Conservation (phyloP, 2,888 invertebrate genomes). For the Atethmia centrago region DNA sequence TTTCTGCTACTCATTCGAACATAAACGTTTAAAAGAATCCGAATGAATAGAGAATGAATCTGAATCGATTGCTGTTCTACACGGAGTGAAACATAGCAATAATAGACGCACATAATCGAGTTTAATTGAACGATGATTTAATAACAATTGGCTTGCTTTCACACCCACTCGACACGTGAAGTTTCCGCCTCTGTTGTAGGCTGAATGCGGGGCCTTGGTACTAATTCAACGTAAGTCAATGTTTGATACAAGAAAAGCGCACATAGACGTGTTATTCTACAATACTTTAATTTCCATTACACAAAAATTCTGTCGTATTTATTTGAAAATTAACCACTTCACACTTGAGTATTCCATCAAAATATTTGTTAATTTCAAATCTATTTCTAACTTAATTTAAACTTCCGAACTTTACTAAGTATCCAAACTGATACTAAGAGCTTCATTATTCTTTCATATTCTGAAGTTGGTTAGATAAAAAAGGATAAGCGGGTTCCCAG, state of each 20-base stretch:
- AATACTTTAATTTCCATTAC: background rate
- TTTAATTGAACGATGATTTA: background rate
- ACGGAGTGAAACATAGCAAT: background rate
- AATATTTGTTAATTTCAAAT: conserved; percentile 2
- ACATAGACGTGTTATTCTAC: too few relatives aligned
- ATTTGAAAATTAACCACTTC: background rate
- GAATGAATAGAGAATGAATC: background rate
- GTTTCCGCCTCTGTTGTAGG: background rate
- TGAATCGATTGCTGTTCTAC: conserved; percentile 8
- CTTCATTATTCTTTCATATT: conserved; percentile 52
- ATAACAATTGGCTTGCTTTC: conserved; percentile 18
- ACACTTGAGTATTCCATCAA: conserved; percentile 3
- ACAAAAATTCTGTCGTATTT: background rate
- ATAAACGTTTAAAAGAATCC: conserved; percentile 1
- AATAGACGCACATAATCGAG: conserved; percentile 5
- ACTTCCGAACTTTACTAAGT: conserved; percentile 37
- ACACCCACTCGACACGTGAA: background rate
- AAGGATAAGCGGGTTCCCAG: conserved; percentile 46
- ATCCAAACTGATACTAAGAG: conserved; percentile 25
- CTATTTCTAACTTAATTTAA: conserved; percentile 47
- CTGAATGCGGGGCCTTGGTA: background rate
- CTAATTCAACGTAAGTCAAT: background rate
- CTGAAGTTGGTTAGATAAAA: conserved; percentile 42
- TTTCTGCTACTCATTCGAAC: background rate
- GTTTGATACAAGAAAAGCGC: background rate